Percentiles rank a stretch among this genome's conserved stretches.
Conservation (phyloP, 2,888 invertebrate genomes). For the Cataglyphis livida region DNA sequence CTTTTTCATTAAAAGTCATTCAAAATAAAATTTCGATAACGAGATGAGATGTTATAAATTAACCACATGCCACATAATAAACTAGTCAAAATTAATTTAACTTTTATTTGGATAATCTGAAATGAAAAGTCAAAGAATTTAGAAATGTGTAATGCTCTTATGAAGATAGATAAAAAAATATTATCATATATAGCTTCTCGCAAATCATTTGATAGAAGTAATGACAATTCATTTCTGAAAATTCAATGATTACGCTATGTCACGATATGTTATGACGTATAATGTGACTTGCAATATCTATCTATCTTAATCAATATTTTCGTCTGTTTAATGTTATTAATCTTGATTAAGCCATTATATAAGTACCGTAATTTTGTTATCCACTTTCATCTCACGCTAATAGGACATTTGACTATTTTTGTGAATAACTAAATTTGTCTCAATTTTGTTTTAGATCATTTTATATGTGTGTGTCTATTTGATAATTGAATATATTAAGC, state of each 20-base stretch:
- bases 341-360: not conserved
- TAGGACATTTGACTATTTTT: not conserved
- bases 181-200: not conserved
- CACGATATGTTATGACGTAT: not conserved
- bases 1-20: not conserved
- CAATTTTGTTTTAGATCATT: not conserved
- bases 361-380: not conserved
- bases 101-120: not conserved
- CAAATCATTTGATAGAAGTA: not conserved
- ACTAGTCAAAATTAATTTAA: not conserved
- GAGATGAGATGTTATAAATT: not conserved
- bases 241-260: no score
- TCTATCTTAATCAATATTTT: not conserved
- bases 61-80: not conserved
- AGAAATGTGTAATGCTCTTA: not conserved
- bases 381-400: not conserved
- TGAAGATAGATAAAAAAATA: not conserved
- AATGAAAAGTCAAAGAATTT: not conserved
- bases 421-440: not conserved
- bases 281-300: conserved; percentile 4
- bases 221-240: not conserved
- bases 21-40: not conserved
- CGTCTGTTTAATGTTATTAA: not conserved
- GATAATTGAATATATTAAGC: not conserved
- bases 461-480: not conserved